Conservation (phyloP, 1,140 invertebrate genomes). For the Neuroterus valhalla region DNA sequence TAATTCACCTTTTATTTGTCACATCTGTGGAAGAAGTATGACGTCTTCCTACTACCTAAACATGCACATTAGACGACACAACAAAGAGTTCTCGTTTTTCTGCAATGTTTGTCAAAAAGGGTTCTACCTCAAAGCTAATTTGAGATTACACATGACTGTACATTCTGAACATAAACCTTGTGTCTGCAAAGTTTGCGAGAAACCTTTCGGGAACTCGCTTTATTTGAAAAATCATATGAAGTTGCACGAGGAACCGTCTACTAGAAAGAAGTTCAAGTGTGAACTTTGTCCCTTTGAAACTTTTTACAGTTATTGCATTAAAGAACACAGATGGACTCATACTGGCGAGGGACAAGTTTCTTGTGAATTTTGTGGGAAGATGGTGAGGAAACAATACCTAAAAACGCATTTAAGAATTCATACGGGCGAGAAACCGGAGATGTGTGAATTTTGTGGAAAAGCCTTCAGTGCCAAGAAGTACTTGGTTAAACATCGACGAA, state of each 20-base stretch:
- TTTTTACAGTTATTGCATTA: slow-evolving; percentile 62
- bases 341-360: slow-evolving; percentile 75
- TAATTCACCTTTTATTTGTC: slow-evolving; percentile 55
- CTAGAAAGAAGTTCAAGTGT: slow-evolving; percentile 55
- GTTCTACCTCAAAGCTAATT: slow-evolving; percentile 79
- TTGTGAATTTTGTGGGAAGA: slow-evolving; percentile 76
- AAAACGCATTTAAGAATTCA: slow-evolving; percentile 84
- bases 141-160: slow-evolving; percentile 60
- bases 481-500: slow-evolving; percentile 65
- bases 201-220: slow-evolving; percentile 65
- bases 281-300: slow-evolving; percentile 60
- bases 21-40: slow-evolving; percentile 61
- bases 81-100: slow-evolving; percentile 62
- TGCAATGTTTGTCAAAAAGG: slow-evolving; percentile 84
- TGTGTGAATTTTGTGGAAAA: slow-evolving; percentile 79
- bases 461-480: slow-evolving; percentile 83
- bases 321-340: slow-evolving; percentile 74
- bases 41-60: slow-evolving; percentile 59
- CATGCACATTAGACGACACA: slow-evolving; percentile 63
- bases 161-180: slow-evolving; percentile 60
- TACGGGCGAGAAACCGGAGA: slow-evolving; percentile 79
- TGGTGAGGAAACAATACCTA: slow-evolving; percentile 74
- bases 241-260: slow-evolving; percentile 39
- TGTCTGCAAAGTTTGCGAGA: slow-evolving; percentile 74
- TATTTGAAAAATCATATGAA: slow-evolving; percentile 62